These are phyloP conservation scores for Turdus rufiventris DNA, from an alignment of 2,113 vertebrate genomes.

Conservation along the genomic window DNA sequence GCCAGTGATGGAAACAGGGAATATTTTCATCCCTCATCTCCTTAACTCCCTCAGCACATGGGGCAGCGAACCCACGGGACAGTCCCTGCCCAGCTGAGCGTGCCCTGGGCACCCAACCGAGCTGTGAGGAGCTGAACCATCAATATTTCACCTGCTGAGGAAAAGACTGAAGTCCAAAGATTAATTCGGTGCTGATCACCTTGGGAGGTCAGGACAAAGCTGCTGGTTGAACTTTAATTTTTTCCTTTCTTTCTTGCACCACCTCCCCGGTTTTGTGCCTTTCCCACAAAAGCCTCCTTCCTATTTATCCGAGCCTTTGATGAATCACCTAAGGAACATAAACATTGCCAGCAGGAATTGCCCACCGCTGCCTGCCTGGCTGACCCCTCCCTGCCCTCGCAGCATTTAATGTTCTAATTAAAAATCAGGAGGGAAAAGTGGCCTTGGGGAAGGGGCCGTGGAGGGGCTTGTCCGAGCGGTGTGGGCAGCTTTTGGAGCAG, in stretches of 20 bases:
- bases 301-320: conserved; percentile 1
- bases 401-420: not conserved
- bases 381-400: conserved; percentile 47
- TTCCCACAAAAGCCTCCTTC: conserved; percentile 33
- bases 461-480: not conserved
- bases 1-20: not conserved
- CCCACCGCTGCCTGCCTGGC: not conserved
- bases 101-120: not conserved
- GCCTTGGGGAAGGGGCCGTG: not conserved
- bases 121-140: not conserved
- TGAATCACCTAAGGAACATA: conserved; percentile 49
- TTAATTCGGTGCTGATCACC: not conserved
- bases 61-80: not conserved
- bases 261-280: not conserved
- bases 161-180: not conserved
- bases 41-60: accelerated
- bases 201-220: not conserved
- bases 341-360: not conserved
- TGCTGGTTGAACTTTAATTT: not conserved
- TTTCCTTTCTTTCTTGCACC: not conserved
- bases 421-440: not conserved
- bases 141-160: not conserved
- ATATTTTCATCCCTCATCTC: not conserved
- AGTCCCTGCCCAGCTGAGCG: not conserved
- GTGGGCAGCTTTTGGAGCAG: not conserved